A percentile compares a stretch with the other conserved stretches of the same genome.
Evolutionary conservation across 2,888 invertebrate genomes (phyloP).

Genomic region (Ptychoptera albimana): DNA sequence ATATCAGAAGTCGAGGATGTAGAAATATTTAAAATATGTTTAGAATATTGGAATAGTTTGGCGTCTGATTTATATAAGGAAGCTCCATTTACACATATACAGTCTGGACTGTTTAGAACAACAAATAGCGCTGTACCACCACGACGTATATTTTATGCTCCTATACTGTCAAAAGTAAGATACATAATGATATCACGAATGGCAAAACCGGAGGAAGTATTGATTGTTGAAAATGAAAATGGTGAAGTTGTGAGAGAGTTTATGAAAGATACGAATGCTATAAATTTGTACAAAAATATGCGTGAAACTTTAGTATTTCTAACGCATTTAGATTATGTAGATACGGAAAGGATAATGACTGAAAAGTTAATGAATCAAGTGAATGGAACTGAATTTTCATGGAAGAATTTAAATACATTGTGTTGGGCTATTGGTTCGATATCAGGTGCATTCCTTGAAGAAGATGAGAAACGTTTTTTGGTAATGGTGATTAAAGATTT

Average conservation of each 20-base stretch:
- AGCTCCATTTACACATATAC: constrained; percentile 45
- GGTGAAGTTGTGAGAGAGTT: constrained; percentile 98
- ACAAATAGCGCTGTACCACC: constrained; percentile 25
- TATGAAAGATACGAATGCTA: constrained; percentile 99
- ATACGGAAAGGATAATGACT: constrained; percentile 98
- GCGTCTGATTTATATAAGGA: constrained; percentile 86
- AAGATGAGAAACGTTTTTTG: constrained; percentile 96
- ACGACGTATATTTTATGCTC: constrained; percentile 58
- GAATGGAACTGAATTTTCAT: constrained; percentile 97
- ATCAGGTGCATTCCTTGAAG: constrained; percentile 97
- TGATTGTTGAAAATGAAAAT: constrained; percentile 99
- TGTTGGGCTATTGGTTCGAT: constrained; percentile 99
- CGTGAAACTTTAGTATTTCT: constrained; percentile 93
- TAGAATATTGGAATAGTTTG: constrained; percentile 96
- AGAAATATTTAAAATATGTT: constrained; percentile 98
- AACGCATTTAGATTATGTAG: constrained; percentile 94
- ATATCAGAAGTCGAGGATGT: constrained; percentile 98
- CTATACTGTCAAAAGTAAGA: constrained; percentile 73
- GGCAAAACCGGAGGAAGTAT: constrained; percentile 99
- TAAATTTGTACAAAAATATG: constrained; percentile 99
- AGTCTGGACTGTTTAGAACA: neutral
- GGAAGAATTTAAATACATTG: constrained; percentile 98
- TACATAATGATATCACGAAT: constrained; percentile 98
- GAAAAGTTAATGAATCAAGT: constrained; percentile 97
- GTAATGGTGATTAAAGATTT: constrained; percentile 98